Base-by-base conservation (phyloP, 2,113 vertebrate species). In the Syngnathus floridae region DNA sequence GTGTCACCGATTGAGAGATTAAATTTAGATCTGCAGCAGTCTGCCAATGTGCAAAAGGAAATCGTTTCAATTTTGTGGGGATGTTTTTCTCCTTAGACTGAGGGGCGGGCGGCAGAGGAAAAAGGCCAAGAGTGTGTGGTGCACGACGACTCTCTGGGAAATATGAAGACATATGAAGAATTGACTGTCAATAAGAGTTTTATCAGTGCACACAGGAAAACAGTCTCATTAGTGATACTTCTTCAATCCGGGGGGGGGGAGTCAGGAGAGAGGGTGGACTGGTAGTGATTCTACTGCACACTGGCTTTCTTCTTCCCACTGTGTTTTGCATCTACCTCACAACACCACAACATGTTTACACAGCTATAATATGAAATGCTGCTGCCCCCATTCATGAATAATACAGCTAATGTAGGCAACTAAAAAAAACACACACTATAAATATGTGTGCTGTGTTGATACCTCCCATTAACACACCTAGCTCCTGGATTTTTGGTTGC, bases 1-100 rank as follows among this genome's bases (percentile, higher is more conserved):
- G 66, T 67, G 1, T 64, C 70, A 57, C 55, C 19, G 19, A 38
- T 11, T 59, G 58, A 38, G 59, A 49, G 67, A 70, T 46, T 72
- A 64, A 22, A 74, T 56, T 69, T 22, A 41, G 58, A 31, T 21
- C 36, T 41, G 19, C 57, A 60, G 37, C 56, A 40, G 36, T 11
- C 10, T 11, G 51, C 58, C 46, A 63, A 66, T 69, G 36, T 8
- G 22, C 17, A 58, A 10, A 58, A 38, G 72, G 70, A 51, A 82
- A 72, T 65, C 69, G 62, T 68, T 61, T 73, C 22, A 55, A 67
- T 76, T 74, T 77, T 82, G 73, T 56, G 66, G 74, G 77, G 79
- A 87, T 89, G 87, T 91, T 89, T 90, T 79, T 91, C 84, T 94
- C 87, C 92, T 84, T 91, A 89, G 85, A 92, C 89, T 92, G 89